Evolutionary conservation across 2,888 invertebrate species (phyloP).

Genomic region (Lycia hirtaria): DNA sequence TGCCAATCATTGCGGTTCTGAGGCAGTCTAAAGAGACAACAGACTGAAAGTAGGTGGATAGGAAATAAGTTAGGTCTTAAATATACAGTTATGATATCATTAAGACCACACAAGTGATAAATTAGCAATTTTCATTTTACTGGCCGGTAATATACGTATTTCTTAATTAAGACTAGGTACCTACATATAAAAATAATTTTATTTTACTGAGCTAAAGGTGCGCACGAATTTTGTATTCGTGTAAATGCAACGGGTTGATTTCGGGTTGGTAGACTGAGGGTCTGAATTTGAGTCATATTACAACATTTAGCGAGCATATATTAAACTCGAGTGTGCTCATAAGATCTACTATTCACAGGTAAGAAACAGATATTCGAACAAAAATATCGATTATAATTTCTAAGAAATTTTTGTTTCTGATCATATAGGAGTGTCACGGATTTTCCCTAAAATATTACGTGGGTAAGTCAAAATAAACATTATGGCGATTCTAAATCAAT

Average conservation of each 20-base stretch:
- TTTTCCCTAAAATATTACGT: not conserved
- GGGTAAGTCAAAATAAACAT: slow-evolving; percentile 9
- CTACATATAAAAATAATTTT: too few species aligned
- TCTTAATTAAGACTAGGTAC: not conserved
- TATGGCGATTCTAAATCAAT: slow-evolving; percentile 23
- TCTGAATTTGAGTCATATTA: too few species aligned
- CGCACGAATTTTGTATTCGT: too few species aligned
- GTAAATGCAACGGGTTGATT: too few species aligned
- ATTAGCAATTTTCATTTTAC: too few species aligned
- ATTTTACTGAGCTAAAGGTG: too few species aligned
- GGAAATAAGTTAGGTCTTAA: slow-evolving; percentile 20
- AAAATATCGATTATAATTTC: not conserved
- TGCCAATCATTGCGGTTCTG: slow-evolving; percentile 60
- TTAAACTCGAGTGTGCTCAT: too few species aligned
- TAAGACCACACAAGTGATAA: slow-evolving; percentile 15
- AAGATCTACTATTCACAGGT: too few species aligned
- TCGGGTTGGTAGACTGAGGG: too few species aligned
- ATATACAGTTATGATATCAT: slow-evolving; percentile 27
- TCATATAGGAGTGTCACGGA: not conserved
- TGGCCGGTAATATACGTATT: too few species aligned
- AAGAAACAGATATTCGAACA: not conserved
- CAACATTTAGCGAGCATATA: too few species aligned
- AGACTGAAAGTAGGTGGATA: slow-evolving; percentile 41
- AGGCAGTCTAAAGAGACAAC: slow-evolving; percentile 40
- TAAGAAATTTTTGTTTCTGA: not conserved